Percentiles rank a stretch among this genome's conserved stretches.
Conservation (phyloP, 2,113 vertebrate species). For the Rafetus swinhoei region DNA sequence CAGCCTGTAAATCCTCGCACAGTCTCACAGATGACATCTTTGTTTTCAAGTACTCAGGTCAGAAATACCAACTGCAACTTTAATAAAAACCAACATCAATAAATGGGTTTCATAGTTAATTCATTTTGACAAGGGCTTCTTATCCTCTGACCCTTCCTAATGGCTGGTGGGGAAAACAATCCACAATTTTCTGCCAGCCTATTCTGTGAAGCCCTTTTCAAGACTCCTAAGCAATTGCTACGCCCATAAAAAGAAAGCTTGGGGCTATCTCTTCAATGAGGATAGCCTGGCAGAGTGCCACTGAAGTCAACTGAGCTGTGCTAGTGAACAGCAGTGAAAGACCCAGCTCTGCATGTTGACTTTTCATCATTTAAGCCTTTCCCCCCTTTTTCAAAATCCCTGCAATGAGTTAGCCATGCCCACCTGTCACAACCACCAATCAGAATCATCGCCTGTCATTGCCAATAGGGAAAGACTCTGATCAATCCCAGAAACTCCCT, state of each 20-base stretch:
- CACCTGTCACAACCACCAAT: background rate
- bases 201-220: background rate
- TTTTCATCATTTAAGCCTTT: background rate
- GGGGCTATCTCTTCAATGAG: background rate
- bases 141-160: background rate
- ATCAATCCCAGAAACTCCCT: fast-evolving
- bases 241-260: background rate
- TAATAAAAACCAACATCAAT: background rate
- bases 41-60: background rate
- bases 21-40: background rate
- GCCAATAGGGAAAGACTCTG: background rate
- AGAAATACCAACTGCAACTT: background rate
- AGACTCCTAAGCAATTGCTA: background rate
- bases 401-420: background rate
- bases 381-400: background rate
- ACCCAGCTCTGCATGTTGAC: background rate
- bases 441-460: background rate
- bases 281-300: background rate
- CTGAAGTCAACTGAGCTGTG: background rate
- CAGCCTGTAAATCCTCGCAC: background rate
- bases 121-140: background rate
- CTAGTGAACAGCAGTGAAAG: background rate
- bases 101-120: background rate
- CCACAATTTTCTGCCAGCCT: background rate
- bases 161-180: background rate